phyloP scores from a whole-genome alignment of 1,140 invertebrate genomes.

The Drosophila arawakana region DNA sequence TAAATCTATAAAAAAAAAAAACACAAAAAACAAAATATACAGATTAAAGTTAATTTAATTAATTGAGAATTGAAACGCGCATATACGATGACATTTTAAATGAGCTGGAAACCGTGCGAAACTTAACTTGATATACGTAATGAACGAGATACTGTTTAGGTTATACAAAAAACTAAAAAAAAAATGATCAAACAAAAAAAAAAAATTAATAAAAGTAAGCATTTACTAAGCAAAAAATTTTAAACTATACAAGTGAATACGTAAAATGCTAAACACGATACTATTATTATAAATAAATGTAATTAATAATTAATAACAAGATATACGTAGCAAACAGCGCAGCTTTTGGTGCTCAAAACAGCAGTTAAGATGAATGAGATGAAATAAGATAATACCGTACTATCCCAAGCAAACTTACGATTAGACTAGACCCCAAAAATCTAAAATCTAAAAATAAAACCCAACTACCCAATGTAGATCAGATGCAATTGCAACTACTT shows the following conservation, averaged over 20 bases:
- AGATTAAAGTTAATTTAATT: conserved; percentile 78
- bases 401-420: conserved; percentile 39
- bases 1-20: conserved; percentile 24
- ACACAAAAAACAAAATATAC: conserved; percentile 31
- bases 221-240: conserved; percentile 80
- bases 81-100: conserved; percentile 82
- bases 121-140: conserved; percentile 71
- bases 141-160: conserved; percentile 48
- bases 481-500: conserved; percentile 4
- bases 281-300: conserved; percentile 62
- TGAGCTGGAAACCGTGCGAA: conserved; percentile 65
- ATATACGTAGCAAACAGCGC: conserved; percentile 53
- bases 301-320: conserved; percentile 44
- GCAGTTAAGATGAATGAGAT: conserved; percentile 23
- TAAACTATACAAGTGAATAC: conserved; percentile 61
- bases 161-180: conserved; percentile 36
- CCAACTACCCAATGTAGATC: conserved; percentile 4
- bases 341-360: conserved; percentile 64
- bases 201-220: conserved; percentile 62
- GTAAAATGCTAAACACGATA: conserved; percentile 68
- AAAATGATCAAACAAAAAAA: conserved; percentile 27
- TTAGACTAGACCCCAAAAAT: conserved; percentile 34
- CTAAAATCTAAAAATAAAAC: neutral
- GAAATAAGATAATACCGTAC: conserved; percentile 40
- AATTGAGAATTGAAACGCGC: conserved; percentile 72